Evolutionary conservation across 2,113 vertebrate species (phyloP), one percentile per base, ranked within the genome.

Genomic region (Axis porcinus): DNA sequence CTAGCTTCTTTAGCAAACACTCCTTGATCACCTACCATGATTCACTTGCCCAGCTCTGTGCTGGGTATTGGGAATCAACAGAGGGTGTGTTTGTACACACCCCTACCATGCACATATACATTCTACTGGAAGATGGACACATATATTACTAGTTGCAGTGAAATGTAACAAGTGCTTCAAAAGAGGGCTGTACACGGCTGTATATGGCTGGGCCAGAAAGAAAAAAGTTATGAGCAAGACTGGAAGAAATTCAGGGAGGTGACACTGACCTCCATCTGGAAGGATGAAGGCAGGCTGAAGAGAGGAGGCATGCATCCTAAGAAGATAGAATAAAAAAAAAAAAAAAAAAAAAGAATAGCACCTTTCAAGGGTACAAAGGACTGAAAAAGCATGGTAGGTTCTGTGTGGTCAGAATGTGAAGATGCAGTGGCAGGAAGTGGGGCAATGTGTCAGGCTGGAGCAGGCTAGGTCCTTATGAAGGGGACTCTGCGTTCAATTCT

Each of bases 211-310:
- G 19, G 23, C 67, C 85, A 52, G 36, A 70, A 92, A 58, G 79
- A 40, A 89, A 47, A 54, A 93, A 70, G 16, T 40, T 50, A 11
- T 25, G 54, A 50, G 47, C 12, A 36, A 36, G 36, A 36, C 47
- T 55, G 21, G 16, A 13, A 54, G 70, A 36, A 78, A 58, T 36
- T 30, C 57, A 45, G 21, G 47, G 36, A 88, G 17, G 55, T 87
- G 43, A 93, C 40, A 64, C 7, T 16, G 43, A 25, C 23, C 54
- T 62, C 62, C 28, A 19, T 33, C 82, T 88, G 86, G 52, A 79
- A 94, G 86, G 95, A n/a, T 47, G 52, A 62, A 62, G 83, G 43
- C n/a, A 94, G 70, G 33, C 33, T 67, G 4, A 36, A 21, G 36
- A 43, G 62, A 67, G 50, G 40, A 60, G 45, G 25, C 10, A 60